Conservation (phyloP, 2,797 vertebrate species). For the Acanthiza pusilla region DNA sequence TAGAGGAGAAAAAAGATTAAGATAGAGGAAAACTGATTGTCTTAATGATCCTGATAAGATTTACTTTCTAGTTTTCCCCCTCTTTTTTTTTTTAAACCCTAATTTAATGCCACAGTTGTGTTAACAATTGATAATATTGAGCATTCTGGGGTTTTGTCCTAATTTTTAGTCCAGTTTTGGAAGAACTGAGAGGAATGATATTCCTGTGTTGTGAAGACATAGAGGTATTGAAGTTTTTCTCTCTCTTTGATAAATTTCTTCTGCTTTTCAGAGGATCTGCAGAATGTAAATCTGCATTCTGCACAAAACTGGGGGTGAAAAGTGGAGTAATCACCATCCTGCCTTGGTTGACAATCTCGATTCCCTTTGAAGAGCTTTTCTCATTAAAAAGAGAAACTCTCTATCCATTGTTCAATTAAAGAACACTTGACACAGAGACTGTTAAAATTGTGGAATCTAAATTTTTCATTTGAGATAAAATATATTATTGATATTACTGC, state of each 20-base stretch:
- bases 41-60: neutral
- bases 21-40: neutral
- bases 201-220: neutral
- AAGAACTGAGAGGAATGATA: neutral
- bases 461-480: neutral
- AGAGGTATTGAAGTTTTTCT: neutral
- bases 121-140: neutral
- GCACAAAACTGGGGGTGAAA: neutral
- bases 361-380: neutral
- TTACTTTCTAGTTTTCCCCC: neutral
- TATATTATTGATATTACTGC: neutral
- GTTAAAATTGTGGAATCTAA: neutral
- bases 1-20: neutral
- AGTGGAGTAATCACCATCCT: neutral
- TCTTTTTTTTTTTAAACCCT: neutral
- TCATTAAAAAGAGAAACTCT: neutral
- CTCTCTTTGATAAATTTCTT: neutral
- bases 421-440: neutral
- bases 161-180: neutral
- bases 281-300: neutral
- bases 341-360: accelerated
- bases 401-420: neutral
- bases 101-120: neutral
- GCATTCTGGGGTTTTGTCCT: accelerated
- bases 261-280: neutral